Conservation (phyloP, 2,113 vertebrate species). For the Raphicerus campestris region DNA sequence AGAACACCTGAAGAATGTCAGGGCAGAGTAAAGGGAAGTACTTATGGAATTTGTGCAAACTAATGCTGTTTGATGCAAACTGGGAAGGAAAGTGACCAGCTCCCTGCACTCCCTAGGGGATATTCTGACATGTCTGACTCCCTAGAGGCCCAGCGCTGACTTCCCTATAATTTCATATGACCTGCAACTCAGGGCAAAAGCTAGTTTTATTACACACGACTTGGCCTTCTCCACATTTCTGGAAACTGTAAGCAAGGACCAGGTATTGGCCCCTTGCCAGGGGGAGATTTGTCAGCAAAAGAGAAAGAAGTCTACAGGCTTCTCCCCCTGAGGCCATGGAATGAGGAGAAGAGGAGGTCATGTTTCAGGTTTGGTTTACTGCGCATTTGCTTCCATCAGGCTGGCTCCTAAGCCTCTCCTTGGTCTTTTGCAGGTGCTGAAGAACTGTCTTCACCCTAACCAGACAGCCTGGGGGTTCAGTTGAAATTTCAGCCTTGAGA, state of each 20-base stretch:
- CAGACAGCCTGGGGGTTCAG: neutral
- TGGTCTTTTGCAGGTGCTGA: neutral
- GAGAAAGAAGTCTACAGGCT: neutral
- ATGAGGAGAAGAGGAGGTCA: slow-evolving; percentile 1
- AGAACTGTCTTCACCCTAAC: neutral
- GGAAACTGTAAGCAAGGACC: neutral
- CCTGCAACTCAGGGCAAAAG: neutral
- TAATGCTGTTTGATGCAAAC: neutral
- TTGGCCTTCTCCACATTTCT: neutral
- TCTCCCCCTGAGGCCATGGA: neutral
- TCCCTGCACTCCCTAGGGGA: neutral
- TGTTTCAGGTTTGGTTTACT: neutral
- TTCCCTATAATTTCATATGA: neutral
- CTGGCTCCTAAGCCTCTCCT: neutral
- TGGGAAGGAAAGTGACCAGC: neutral
- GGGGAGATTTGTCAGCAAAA: neutral
- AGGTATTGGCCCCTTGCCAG: neutral
- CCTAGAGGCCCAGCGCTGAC: neutral
- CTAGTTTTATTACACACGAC: neutral
- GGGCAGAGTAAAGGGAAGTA: neutral
- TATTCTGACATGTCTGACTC: neutral
- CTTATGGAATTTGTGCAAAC: neutral
- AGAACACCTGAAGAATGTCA: slow-evolving; percentile 32
- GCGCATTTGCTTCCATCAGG: neutral
- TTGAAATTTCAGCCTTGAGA: neutral